Evolutionary conservation across 1,140 invertebrate species (phyloP).

Genomic region (Lepidurus apus): DNA sequence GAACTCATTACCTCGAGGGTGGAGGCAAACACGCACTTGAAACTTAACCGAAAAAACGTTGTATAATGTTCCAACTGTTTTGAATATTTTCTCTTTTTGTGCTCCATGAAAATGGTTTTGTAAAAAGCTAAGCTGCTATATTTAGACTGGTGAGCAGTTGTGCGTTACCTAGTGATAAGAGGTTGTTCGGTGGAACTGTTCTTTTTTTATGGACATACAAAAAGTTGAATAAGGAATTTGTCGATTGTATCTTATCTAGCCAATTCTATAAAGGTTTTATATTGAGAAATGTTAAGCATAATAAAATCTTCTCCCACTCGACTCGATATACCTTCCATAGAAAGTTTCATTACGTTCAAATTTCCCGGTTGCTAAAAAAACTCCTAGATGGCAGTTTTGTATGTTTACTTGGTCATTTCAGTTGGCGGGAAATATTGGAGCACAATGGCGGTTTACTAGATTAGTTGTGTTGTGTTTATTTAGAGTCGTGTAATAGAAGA

Average conservation of each 20-base stretch:
- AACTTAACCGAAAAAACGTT: background rate
- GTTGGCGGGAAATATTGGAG: background rate
- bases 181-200: conserved; percentile 21
- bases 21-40: conserved; percentile 8
- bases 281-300: too few relatives aligned
- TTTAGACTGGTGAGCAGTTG: conserved; percentile 21
- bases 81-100: conserved; percentile 6
- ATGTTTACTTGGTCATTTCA: background rate
- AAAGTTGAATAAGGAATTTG: background rate
- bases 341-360: background rate
- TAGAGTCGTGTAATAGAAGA: background rate
- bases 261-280: too few relatives aligned
- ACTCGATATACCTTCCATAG: background rate
- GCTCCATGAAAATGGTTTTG: conserved; percentile 16
- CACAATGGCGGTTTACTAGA: background rate
- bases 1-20: conserved; percentile 18
- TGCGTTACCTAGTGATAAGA: conserved; percentile 21
- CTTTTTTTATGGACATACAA: conserved; percentile 22
- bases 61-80: background rate
- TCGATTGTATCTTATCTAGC: background rate
- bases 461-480: background rate
- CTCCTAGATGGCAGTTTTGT: background rate
- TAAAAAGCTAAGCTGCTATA: conserved; percentile 1
- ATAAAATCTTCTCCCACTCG: background rate
- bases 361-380: background rate